phyloP scores from a whole-genome alignment of 2,888 invertebrate species.

The Notodonta ziczac region DNA sequence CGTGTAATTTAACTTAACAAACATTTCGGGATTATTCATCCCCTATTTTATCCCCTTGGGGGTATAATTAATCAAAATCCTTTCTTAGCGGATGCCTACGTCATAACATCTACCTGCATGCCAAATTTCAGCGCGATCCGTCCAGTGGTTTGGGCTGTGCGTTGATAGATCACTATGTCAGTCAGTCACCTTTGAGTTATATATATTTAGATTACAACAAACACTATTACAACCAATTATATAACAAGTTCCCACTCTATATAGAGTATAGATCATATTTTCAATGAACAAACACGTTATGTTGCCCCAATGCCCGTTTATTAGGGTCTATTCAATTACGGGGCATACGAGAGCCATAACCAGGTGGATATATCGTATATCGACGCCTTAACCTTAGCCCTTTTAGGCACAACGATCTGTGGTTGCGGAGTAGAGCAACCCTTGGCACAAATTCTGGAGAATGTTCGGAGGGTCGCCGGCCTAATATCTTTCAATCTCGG shows the following conservation, averaged over 20 bases:
- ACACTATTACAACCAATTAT: not conserved
- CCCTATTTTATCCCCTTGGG: too few species aligned
- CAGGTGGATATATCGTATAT: not conserved
- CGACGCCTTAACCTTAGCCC: slow-evolving; percentile 6
- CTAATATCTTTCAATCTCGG: slow-evolving; percentile 15
- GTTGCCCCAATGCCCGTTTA: slow-evolving; percentile 13
- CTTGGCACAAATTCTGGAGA: slow-evolving; percentile 19
- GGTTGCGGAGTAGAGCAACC: slow-evolving; percentile 26
- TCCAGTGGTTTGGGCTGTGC: too few species aligned
- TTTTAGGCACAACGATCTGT: slow-evolving; percentile 1
- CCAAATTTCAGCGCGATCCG: too few species aligned
- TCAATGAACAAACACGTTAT: slow-evolving; percentile 3
- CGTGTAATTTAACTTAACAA: too few species aligned
- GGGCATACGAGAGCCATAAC: not conserved
- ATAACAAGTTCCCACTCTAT: not conserved
- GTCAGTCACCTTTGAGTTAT: too few species aligned
- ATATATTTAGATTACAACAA: not conserved
- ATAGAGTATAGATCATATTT: not conserved
- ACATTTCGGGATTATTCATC: too few species aligned
- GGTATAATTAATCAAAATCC: too few species aligned
- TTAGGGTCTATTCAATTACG: slow-evolving; percentile 21
- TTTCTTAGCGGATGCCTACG: too few species aligned
- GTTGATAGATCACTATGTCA: too few species aligned
- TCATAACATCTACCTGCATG: too few species aligned
- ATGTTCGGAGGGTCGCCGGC: slow-evolving; percentile 12